A percentile compares a stretch with the other conserved stretches of the same genome.
Evolutionary conservation across 2,113 vertebrate species (phyloP).

Genomic region (Cynopterus brachyotis): DNA sequence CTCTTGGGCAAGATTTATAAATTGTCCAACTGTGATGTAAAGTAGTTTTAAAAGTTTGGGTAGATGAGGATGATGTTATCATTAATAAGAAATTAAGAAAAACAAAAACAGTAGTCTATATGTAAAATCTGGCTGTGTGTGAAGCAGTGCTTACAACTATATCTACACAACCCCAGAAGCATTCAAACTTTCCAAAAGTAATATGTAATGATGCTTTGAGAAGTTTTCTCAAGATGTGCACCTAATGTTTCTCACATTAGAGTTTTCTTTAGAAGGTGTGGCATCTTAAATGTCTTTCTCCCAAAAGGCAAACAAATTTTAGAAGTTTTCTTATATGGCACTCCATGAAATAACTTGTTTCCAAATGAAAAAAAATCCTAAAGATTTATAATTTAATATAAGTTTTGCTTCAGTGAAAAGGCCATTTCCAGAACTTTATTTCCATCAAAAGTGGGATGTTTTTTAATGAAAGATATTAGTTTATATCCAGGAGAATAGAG

Average conservation of each 20-base stretch:
- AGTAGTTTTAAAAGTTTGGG: background rate
- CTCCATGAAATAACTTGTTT: constrained; percentile 8
- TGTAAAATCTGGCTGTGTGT: constrained; percentile 1
- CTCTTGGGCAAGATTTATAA: background rate
- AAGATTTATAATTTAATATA: background rate
- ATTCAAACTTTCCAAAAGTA: background rate
- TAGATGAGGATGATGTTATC: background rate
- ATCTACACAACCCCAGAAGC: background rate
- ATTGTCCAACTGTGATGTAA: background rate
- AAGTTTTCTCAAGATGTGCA: constrained; percentile 1
- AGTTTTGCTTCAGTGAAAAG: background rate
- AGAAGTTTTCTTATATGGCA: background rate
- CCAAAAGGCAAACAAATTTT: background rate
- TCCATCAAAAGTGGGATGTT: background rate
- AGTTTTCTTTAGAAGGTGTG: background rate
- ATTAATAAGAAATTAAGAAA: background rate
- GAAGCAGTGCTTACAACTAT: background rate
- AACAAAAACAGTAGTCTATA: background rate
- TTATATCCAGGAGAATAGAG: constrained; percentile 11
- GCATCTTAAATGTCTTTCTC: constrained; percentile 5
- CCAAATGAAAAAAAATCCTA: background rate
- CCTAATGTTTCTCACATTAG: background rate
- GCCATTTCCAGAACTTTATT: background rate
- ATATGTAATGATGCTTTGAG: background rate
- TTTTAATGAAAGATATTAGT: background rate